Percentiles rank a stretch among this genome's conserved stretches.
Conservation (phyloP, 1,140 invertebrate genomes). For the Chlorops oryzae region DNA sequence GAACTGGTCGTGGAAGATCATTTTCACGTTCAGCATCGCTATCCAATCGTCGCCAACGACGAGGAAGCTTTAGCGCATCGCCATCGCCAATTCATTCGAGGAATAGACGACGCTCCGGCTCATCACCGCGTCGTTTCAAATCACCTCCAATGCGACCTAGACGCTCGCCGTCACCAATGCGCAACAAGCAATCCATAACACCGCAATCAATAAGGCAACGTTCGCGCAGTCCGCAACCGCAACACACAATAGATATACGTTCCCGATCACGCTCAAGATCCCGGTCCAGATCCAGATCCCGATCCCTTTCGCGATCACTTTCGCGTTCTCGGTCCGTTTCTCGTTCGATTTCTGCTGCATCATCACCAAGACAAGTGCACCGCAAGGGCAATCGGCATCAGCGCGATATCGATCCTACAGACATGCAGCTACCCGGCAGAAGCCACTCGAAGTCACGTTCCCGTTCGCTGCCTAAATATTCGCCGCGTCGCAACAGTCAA, state of each 20-base stretch:
- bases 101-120: constrained; percentile 7
- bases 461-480: constrained; percentile 33
- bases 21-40: constrained; percentile 26
- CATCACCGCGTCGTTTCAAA: constrained; percentile 1
- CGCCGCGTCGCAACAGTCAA: constrained; percentile 31
- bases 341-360: background rate
- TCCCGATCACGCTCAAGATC: constrained; percentile 24
- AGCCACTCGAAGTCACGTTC: constrained; percentile 9
- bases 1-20: constrained; percentile 28
- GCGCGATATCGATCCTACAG: too few species aligned
- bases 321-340: constrained; percentile 6
- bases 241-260: background rate
- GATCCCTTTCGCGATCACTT: constrained; percentile 9
- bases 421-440: too few species aligned
- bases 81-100: constrained; percentile 20
- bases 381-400: too few species aligned
- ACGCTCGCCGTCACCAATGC: constrained; percentile 1
- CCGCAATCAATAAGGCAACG: constrained; percentile 1
- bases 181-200: background rate
- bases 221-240: constrained; percentile 4
- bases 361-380: background rate
- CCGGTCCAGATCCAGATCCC: constrained; percentile 6
- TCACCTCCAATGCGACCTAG: background rate
- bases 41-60: constrained; percentile 31
- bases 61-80: constrained; percentile 36